Percentiles rank a stretch among this genome's conserved stretches.
These are phyloP conservation scores for Onchidella celtica DNA, from an alignment of 2,888 invertebrate genomes.

Conservation along the genomic window DNA sequence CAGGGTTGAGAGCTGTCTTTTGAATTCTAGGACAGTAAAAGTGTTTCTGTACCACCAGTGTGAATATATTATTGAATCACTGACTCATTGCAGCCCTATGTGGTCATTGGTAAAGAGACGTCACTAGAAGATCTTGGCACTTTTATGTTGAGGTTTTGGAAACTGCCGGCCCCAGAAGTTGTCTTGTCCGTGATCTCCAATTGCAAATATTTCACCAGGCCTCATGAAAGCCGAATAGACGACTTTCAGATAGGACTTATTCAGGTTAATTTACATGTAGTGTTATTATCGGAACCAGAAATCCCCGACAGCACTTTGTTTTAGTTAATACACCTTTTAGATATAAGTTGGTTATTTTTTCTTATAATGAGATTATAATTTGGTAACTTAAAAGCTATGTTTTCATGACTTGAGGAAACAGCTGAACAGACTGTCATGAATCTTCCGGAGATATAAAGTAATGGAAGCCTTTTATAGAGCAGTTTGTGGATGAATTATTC, in stretches of 20 bases:
- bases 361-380: no score
- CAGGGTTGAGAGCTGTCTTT: no score
- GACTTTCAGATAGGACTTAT: slow-evolving; percentile 31
- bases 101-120: slow-evolving; percentile 9
- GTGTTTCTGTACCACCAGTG: not conserved
- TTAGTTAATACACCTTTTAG: not conserved
- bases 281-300: not conserved
- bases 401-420: no score
- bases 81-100: slow-evolving; percentile 17
- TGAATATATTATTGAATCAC: not conserved
- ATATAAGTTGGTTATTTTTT: not conserved
- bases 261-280: not conserved
- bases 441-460: no score
- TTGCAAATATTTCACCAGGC: slow-evolving; percentile 13
- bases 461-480: no score
- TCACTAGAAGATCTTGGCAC: slow-evolving; percentile 10
- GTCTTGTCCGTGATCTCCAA: slow-evolving; percentile 30
- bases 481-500: no score
- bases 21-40: no score
- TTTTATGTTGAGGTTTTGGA: slow-evolving; percentile 17
- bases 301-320: no score
- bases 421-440: no score
- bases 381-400: no score
- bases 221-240: slow-evolving; percentile 14
- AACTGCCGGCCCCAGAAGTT: slow-evolving; percentile 5